Evolutionary conservation across 2,113 vertebrate genomes (phyloP).

Genomic region (Elephas maximus): DNA sequence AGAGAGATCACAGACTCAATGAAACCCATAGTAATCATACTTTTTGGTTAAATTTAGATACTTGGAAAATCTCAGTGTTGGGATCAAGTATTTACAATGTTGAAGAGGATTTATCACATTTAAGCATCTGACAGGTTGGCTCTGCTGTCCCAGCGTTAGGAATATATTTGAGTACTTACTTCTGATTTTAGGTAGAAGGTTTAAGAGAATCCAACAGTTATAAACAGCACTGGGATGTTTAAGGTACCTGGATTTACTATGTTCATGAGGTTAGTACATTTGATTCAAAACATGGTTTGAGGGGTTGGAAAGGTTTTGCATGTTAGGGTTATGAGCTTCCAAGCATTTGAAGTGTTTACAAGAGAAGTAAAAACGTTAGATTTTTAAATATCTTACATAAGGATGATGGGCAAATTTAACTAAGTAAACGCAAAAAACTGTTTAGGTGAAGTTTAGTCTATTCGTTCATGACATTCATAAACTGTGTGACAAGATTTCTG

Average conservation of each 20-base stretch:
- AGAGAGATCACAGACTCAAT: not conserved
- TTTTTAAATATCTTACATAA: slow-evolving; percentile 28
- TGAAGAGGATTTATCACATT: not conserved
- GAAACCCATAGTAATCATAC: not conserved
- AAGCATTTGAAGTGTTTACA: slow-evolving; percentile 4
- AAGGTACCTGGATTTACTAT: not conserved
- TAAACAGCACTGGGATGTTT: not conserved
- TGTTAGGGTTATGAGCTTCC: not conserved
- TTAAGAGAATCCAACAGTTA: not conserved
- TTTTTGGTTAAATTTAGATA: not conserved
- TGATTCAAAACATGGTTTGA: slow-evolving; percentile 21
- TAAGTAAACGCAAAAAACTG: slow-evolving; percentile 41
- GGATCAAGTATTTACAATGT: not conserved
- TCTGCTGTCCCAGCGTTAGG: not conserved
- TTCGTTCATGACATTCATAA: not conserved
- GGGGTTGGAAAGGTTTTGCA: slow-evolving; percentile 1
- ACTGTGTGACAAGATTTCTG: not conserved
- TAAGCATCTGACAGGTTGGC: not conserved
- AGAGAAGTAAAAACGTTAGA: not conserved
- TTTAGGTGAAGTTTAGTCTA: not conserved
- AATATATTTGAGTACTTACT: not conserved
- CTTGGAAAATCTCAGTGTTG: not conserved
- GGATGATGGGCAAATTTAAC: not conserved
- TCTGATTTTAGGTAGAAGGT: slow-evolving; percentile 26
- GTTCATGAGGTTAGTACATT: not conserved